Evolutionary conservation across 2,113 vertebrate genomes (phyloP), one percentile per base, ranked within the genome.

Genomic region (Isichthys henryi): DNA sequence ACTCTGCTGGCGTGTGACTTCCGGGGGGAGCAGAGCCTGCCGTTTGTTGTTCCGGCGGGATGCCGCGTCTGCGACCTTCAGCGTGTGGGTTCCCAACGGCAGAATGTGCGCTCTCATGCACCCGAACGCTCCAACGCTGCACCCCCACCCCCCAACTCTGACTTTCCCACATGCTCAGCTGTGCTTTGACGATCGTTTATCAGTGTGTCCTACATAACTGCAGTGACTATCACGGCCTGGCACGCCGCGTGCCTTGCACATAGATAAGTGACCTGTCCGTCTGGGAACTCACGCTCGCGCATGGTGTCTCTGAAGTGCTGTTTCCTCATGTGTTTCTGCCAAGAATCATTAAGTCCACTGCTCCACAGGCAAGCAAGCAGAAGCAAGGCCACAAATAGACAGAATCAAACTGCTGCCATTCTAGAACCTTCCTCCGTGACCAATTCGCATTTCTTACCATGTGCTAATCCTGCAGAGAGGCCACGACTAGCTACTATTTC

Each of bases 181-280:
- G n/a, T 35, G 50, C 85, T 87, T 53, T 87, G 85, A n/a, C 50
- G 49, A 53, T 87, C 49, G 49, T 87, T 87, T 87, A 87, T 87
- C 85, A 87, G 49, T 3, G n/a, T 21, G 50, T 87, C 50, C 85
- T 31, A 53, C 48, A 87, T 53, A 19, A n/a, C 49, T 53, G 49
- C 10, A 8, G 10, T 15, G 21, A 52, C 27, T 13, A 49, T 52
- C 85, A 13, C 2, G 13, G 82, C 39, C 82, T 11, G 82, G 85
- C 85, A 87, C 85, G 15, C 10, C 27, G 85, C 27, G 85, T 87
- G 50, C 48, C 3, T 39, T 31, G 0, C 50, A 31, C 85, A 7
- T 5, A 56, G 85, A 87, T 87, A 87, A 87, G 50, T 53, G 50
- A 35, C 31, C 85, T 56, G 85, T 53, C 48, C 27, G 48, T 53